Conservation (phyloP, 2,797 vertebrate genomes). For the Artibeus jamaicensis region DNA sequence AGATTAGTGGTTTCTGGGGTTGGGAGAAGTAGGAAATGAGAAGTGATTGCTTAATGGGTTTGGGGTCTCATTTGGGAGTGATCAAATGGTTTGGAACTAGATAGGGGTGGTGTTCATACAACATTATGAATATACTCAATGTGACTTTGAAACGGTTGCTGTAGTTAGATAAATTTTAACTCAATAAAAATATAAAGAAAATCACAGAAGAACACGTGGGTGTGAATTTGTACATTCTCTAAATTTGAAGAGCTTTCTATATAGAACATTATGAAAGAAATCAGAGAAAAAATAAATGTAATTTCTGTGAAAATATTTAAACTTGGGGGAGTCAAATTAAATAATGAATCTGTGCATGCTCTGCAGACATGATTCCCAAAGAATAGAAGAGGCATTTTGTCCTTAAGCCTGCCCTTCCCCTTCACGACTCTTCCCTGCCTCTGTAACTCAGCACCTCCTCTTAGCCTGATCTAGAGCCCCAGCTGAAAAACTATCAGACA, state of each 20-base stretch:
- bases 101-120: neutral
- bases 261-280: constrained; percentile 1
- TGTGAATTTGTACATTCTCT: neutral
- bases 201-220: neutral
- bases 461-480: neutral
- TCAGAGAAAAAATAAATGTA: neutral
- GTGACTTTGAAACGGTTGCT: neutral
- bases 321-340: constrained; percentile 37
- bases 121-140: neutral
- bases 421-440: neutral
- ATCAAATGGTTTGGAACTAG: neutral
- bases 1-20: neutral
- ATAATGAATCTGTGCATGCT: neutral
- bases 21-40: neutral
- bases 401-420: neutral
- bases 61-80: neutral
- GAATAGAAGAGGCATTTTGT: neutral
- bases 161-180: constrained; percentile 1
- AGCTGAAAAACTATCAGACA: neutral
- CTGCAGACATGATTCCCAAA: neutral
- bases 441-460: neutral
- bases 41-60: neutral
- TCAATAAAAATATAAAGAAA: neutral
- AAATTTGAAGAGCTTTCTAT: neutral
- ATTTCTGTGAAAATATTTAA: neutral